Percentiles rank a stretch among this genome's conserved stretches.
These are phyloP conservation scores for Otis tarda DNA, from an alignment of 2,113 vertebrate genomes.

Conservation along the genomic window DNA sequence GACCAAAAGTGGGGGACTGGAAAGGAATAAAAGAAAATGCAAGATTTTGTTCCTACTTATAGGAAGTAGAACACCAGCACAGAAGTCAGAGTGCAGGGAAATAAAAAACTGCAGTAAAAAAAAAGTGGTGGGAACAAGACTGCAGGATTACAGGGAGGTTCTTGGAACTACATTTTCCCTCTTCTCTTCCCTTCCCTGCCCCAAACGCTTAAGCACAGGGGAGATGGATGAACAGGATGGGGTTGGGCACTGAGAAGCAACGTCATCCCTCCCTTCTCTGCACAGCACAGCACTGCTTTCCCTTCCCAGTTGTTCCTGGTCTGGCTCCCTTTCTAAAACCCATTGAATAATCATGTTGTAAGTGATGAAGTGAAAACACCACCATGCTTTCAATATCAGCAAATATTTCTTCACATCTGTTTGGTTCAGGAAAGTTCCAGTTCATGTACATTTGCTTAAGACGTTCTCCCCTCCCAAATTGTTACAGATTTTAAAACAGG, in stretches of 20 bases:
- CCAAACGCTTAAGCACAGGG: neutral
- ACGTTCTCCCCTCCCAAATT: neutral
- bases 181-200: neutral
- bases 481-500: constrained; percentile 5
- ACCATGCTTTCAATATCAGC: neutral
- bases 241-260: neutral
- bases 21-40: neutral
- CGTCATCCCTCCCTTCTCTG: neutral
- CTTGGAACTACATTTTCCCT: neutral
- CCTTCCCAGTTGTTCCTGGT: neutral
- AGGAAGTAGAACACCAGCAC: neutral
- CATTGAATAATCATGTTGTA: neutral
- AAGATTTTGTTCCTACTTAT: neutral
- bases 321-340: neutral
- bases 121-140: neutral
- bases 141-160: neutral
- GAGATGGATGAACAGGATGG: neutral
- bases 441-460: neutral
- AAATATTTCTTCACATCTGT: neutral
- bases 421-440: neutral
- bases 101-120: neutral
- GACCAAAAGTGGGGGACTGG: neutral
- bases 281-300: neutral
- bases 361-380: neutral
- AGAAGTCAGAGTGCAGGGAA: neutral